Percentiles rank a stretch among this genome's conserved stretches.
phyloP scores from a whole-genome alignment of 2,113 vertebrate genomes.

The Zapornia atra region DNA sequence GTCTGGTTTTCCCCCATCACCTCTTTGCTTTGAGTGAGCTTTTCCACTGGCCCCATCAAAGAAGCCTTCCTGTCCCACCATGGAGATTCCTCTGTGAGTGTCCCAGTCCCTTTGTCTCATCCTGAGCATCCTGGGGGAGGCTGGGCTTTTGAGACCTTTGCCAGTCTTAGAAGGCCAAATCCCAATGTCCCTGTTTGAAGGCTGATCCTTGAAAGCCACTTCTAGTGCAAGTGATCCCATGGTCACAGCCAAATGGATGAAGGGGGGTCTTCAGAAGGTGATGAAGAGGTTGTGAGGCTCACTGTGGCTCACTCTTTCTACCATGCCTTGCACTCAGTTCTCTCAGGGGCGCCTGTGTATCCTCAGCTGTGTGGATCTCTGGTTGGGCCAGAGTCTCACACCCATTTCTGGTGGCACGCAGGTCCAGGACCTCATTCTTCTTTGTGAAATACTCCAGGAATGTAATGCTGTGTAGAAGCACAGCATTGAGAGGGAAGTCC shows the following conservation, averaged over 20 bases:
- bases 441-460: neutral
- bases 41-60: neutral
- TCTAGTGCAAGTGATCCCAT: neutral
- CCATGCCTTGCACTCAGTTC: neutral
- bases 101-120: neutral
- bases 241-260: neutral
- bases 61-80: neutral
- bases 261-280: neutral
- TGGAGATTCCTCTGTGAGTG: neutral
- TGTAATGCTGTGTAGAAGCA: neutral
- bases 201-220: neutral
- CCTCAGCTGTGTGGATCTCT: neutral
- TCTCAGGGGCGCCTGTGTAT: rapidly evolving
- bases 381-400: neutral
- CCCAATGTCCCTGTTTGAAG: neutral
- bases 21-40: neutral
- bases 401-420: neutral
- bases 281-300: neutral
- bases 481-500: neutral
- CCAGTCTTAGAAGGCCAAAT: neutral
- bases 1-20: neutral
- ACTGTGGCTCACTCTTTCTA: neutral
- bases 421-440: neutral
- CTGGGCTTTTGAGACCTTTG: neutral
- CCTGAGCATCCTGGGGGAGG: rapidly evolving